Conservation (phyloP, 2,888 invertebrate species). For the Ectemnius lituratus region DNA sequence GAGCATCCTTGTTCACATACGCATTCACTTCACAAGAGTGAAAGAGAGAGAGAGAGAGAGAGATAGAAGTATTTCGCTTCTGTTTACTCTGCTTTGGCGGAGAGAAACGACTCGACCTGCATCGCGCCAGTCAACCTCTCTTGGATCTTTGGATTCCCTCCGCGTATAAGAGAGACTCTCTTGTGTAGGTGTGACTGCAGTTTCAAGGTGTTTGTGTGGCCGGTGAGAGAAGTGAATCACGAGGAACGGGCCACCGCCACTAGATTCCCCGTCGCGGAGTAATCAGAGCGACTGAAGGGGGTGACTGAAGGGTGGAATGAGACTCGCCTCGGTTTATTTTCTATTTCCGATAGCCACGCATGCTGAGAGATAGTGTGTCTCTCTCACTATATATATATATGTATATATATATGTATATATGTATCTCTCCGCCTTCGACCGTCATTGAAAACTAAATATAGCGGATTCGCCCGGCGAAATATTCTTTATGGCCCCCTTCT, state of each 20-base stretch:
- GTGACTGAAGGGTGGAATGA: background rate
- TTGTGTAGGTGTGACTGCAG: background rate
- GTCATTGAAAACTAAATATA: conserved; percentile 5
- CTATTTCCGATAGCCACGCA: conserved; percentile 2
- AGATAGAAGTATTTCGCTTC: background rate
- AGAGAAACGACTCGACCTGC: background rate
- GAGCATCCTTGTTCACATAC: conserved; percentile 15
- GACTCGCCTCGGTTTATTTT: conserved; percentile 1
- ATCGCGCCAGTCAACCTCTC: too few relatives aligned
- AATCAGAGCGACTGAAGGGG: conserved; percentile 12
- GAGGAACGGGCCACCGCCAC: too few relatives aligned
- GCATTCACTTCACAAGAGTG: background rate
- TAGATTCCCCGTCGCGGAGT: background rate
- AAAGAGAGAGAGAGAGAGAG: background rate
- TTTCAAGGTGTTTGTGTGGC: background rate
- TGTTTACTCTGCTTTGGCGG: conserved; percentile 41
- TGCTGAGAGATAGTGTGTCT: background rate
- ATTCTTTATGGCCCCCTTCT: conserved; percentile 1
- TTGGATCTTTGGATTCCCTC: too few relatives aligned
- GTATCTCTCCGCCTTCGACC: background rate
- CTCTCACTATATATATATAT: too few relatives aligned
- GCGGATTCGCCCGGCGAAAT: background rate
- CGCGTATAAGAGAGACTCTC: too few relatives aligned
- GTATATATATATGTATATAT: too few relatives aligned
- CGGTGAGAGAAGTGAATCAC: background rate